Evolutionary conservation across 1,140 invertebrate genomes (phyloP).

Genomic region (Sipha flava): DNA sequence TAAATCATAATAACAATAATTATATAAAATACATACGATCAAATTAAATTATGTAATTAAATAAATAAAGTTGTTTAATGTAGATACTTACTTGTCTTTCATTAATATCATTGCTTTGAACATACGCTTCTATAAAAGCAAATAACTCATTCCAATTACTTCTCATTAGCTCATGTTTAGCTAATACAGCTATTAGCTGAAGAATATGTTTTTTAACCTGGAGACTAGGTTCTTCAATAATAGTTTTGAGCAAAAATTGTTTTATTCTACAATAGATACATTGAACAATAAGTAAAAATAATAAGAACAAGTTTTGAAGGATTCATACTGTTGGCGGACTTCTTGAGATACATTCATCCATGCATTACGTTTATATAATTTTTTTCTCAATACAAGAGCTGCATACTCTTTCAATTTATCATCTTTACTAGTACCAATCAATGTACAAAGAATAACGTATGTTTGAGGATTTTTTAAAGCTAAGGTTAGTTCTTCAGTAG

Average conservation of each 20-base stretch:
- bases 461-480: constrained; percentile 18
- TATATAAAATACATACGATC: neutral
- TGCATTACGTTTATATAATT: neutral
- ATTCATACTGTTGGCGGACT: neutral
- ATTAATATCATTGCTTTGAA: neutral
- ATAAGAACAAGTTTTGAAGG: neutral
- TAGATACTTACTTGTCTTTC: neutral
- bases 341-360: constrained; percentile 4
- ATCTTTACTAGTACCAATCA: neutral
- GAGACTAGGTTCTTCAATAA: neutral
- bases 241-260: constrained; percentile 13
- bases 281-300: neutral
- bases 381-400: constrained; percentile 11
- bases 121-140: neutral
- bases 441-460: neutral
- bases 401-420: constrained; percentile 8
- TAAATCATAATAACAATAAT: neutral
- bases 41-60: neutral
- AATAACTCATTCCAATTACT: constrained; percentile 9
- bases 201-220: constrained; percentile 23
- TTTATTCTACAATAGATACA: neutral
- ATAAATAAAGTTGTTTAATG: neutral
- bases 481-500: neutral
- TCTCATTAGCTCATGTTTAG: constrained; percentile 10
- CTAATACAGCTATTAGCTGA: constrained; percentile 11